Evolutionary conservation across 1,140 invertebrate species (phyloP).

Genomic region (Lerema accius): DNA sequence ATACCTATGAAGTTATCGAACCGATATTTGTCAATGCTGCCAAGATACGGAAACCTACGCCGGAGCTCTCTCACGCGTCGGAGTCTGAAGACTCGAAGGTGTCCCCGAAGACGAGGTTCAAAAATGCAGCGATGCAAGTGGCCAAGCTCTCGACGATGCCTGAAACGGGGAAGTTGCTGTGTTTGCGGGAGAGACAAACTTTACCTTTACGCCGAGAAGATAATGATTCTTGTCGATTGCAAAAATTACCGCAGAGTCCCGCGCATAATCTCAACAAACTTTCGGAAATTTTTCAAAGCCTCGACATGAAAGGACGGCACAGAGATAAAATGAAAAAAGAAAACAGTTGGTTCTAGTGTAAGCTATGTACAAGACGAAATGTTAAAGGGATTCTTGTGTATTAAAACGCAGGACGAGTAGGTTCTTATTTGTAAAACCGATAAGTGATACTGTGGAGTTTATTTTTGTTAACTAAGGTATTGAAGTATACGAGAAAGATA

Average conservation of each 20-base stretch:
- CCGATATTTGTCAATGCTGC: slow-evolving; percentile 60
- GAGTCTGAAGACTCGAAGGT: slow-evolving; percentile 40
- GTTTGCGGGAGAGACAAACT: slow-evolving; percentile 65
- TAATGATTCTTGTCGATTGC: slow-evolving; percentile 54
- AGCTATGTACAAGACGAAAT: slow-evolving; percentile 17
- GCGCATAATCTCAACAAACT: slow-evolving; percentile 63
- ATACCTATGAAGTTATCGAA: slow-evolving; percentile 75
- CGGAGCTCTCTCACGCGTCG: slow-evolving; percentile 30
- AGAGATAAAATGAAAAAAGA: slow-evolving; percentile 73
- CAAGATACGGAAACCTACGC: slow-evolving; percentile 49
- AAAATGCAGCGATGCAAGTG: slow-evolving; percentile 70
- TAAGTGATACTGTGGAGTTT: slow-evolving; percentile 50
- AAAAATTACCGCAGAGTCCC: slow-evolving; percentile 61
- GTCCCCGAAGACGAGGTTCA: slow-evolving; percentile 72
- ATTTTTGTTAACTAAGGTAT: slow-evolving; percentile 49
- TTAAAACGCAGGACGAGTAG: slow-evolving; percentile 23
- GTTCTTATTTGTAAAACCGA: slow-evolving; percentile 38
- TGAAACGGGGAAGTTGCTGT: slow-evolving; percentile 68
- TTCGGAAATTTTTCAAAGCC: slow-evolving; percentile 70
- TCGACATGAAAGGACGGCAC: slow-evolving; percentile 67
- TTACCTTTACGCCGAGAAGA: slow-evolving; percentile 47
- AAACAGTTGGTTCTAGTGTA: slow-evolving; percentile 74
- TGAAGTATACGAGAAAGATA: slow-evolving; percentile 46
- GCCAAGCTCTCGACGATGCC: slow-evolving; percentile 66
- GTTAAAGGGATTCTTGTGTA: slow-evolving; percentile 30